Conservation (phyloP, 2,113 vertebrate species). For the Gnathonemus echidnorhynchus region DNA sequence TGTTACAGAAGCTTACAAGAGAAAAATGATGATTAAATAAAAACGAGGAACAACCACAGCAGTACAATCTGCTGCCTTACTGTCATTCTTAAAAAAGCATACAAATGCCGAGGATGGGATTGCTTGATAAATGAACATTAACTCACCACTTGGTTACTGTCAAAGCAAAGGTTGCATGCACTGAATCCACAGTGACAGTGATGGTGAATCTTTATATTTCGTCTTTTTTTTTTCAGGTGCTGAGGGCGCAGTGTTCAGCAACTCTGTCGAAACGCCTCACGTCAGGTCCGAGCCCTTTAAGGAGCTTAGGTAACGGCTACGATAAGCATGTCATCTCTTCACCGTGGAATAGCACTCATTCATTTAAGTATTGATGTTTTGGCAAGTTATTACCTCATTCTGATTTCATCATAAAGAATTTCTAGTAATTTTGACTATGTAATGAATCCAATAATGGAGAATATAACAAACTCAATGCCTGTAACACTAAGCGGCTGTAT, state of each 20-base stretch:
- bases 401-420: not conserved
- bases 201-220: not conserved
- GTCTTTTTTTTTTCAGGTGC: conserved; percentile 80
- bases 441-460: not conserved
- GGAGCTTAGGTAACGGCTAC: conserved; percentile 82
- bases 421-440: not conserved
- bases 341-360: not conserved
- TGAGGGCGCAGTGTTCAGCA: conserved; percentile 94
- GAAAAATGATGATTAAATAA: not conserved
- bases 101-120: not conserved
- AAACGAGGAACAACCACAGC: not conserved
- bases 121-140: not conserved
- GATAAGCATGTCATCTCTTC: not conserved
- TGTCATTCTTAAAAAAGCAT: not conserved
- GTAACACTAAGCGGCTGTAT: not conserved
- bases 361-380: not conserved
- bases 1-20: not conserved
- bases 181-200: not conserved
- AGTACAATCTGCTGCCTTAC: not conserved
- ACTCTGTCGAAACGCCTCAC: conserved; percentile 93
- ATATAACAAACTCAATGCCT: not conserved
- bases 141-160: not conserved
- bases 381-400: not conserved
- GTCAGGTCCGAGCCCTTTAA: conserved; percentile 97
- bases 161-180: not conserved